phyloP scores from a whole-genome alignment of 1,140 invertebrate species.

The Callitettix versicolor region DNA sequence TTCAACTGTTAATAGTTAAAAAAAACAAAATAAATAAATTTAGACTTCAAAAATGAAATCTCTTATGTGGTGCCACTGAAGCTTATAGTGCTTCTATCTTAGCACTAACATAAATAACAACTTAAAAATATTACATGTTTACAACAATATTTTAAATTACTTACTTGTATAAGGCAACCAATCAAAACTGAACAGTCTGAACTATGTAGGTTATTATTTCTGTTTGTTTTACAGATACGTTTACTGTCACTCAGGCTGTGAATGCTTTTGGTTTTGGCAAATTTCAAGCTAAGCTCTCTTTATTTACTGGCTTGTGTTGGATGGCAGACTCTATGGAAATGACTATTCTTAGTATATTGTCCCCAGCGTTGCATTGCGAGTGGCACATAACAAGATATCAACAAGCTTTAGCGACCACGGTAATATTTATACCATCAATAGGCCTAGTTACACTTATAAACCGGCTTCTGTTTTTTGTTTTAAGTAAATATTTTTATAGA shows the following conservation, averaged over 20 bases:
- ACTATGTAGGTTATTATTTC: no score
- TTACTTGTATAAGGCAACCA: no score
- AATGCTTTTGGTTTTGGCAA: conserved; percentile 90
- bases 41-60: no score
- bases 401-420: conserved; percentile 63
- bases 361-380: conserved; percentile 84
- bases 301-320: conserved; percentile 81
- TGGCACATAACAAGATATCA: conserved; percentile 81
- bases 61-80: no score
- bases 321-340: conserved; percentile 99
- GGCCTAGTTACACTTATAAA: background rate
- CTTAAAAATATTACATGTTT: no score
- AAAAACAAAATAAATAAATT: no score
- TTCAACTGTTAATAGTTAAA: no score
- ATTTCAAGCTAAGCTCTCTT: conserved; percentile 85
- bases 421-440: no score
- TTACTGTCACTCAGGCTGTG: conserved; percentile 89
- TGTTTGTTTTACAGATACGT: conserved; percentile 70
- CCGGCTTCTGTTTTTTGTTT: conserved; percentile 8
- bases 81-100: no score
- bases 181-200: no score
- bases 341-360: conserved; percentile 89
- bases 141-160: no score
- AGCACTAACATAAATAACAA: no score
- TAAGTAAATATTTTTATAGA: background rate